Percentiles rank a stretch among this genome's conserved stretches.
These are phyloP conservation scores for Eufriesea mexicana DNA, from an alignment of 1,140 invertebrate species.

Conservation along the genomic window DNA sequence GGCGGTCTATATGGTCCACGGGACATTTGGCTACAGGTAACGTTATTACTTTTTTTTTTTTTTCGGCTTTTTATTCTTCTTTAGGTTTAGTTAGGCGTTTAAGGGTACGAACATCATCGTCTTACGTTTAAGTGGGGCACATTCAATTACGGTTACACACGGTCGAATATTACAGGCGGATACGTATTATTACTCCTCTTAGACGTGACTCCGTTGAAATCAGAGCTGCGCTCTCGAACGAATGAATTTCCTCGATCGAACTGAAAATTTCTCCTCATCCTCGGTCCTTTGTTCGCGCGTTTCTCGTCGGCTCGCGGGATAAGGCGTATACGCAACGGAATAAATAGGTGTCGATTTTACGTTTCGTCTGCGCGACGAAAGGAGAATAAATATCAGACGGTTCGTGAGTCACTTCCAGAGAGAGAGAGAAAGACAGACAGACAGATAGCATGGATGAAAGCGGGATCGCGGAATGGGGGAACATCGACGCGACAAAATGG, in stretches of 20 bases:
- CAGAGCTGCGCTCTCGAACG: too few species aligned
- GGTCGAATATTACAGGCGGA: conserved; percentile 16
- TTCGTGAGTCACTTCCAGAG: conserved; percentile 34
- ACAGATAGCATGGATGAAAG: conserved; percentile 2
- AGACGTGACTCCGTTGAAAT: conserved; percentile 18
- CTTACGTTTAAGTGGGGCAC: conserved; percentile 38
- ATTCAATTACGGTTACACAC: conserved; percentile 31
- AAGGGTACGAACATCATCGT: conserved; percentile 48
- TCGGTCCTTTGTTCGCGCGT: not conserved
- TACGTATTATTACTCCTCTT: conserved; percentile 17
- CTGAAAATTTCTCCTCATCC: too few species aligned
- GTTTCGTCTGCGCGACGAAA: not conserved
- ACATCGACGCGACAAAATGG: not conserved
- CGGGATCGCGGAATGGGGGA: conserved; percentile 26
- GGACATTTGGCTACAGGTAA: conserved; percentile 81
- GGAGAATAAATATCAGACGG: not conserved
- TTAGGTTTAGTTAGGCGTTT: conserved; percentile 46
- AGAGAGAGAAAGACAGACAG: not conserved
- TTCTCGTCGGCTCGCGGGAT: not conserved
- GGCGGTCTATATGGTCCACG: conserved; percentile 77
- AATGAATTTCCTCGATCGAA: too few species aligned
- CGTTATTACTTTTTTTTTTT: conserved; percentile 55
- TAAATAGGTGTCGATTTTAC: not conserved
- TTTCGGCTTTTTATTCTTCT: conserved; percentile 27
- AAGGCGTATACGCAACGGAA: not conserved